Conservation (phyloP, 2,888 invertebrate species). For the Smittia sp. region DNA sequence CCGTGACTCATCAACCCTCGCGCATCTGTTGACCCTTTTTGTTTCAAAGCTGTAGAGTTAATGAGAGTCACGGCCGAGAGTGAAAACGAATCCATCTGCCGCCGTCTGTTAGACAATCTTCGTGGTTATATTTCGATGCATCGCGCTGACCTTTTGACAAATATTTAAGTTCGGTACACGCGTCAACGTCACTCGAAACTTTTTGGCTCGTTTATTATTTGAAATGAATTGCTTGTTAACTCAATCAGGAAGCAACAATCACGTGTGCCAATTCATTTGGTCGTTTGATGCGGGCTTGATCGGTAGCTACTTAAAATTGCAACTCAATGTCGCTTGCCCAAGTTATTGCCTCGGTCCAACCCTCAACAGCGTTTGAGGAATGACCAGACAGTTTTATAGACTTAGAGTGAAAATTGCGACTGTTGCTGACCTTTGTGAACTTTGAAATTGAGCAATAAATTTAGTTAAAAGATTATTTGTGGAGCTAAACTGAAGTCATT, state of each 20-base stretch:
- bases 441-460: not conserved
- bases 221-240: too few relatives aligned
- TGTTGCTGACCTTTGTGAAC: not conserved
- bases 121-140: not conserved
- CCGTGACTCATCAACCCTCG: not conserved
- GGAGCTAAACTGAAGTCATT: slow-evolving; percentile 7
- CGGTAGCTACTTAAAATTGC: too few relatives aligned
- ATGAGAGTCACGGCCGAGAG: not conserved
- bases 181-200: not conserved
- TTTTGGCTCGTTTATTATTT: not conserved
- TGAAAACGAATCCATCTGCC: not conserved
- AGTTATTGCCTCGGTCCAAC: too few relatives aligned
- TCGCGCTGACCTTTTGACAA: not conserved
- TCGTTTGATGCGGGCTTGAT: too few relatives aligned
- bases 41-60: not conserved
- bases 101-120: not conserved
- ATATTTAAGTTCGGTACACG: not conserved
- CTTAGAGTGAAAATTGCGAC: too few relatives aligned
- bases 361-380: too few relatives aligned
- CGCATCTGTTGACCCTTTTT: not conserved
- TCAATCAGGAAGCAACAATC: too few relatives aligned
- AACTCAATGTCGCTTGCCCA: too few relatives aligned
- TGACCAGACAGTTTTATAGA: too few relatives aligned
- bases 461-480: not conserved
- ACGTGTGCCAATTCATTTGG: too few relatives aligned